Conservation (phyloP, 2,888 invertebrate species). For the Apodemia duryi region DNA sequence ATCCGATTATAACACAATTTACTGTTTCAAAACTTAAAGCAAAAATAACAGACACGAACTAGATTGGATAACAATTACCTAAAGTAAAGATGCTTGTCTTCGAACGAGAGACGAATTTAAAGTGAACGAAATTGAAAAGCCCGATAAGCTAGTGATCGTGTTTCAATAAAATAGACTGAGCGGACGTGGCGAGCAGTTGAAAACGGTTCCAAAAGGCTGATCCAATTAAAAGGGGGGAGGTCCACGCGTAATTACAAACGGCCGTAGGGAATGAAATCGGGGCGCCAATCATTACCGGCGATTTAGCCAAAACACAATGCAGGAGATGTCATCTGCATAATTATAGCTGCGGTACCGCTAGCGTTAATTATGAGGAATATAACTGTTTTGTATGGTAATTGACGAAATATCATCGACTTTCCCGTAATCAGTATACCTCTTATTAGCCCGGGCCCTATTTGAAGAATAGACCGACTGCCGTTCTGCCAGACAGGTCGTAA, state of each 20-base stretch:
- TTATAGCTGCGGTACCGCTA: conserved; percentile 12
- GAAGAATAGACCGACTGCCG: too few relatives aligned
- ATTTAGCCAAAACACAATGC: conserved; percentile 31
- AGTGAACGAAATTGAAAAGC: conserved; percentile 35
- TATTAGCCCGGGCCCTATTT: too few relatives aligned
- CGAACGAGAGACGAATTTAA: conserved; percentile 36
- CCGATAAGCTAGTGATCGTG: conserved; percentile 36
- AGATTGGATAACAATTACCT: conserved; percentile 8
- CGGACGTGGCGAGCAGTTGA: conserved; percentile 23
- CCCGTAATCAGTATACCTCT: too few relatives aligned
- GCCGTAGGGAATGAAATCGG: conserved; percentile 39
- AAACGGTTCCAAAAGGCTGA: conserved; percentile 41
- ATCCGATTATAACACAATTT: too few relatives aligned
- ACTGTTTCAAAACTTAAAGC: not conserved
- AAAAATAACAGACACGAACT: not conserved
- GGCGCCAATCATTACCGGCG: conserved; percentile 33
- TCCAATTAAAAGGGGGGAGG: conserved; percentile 56
- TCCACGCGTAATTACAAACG: conserved; percentile 47
- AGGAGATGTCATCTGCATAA: conserved; percentile 28
- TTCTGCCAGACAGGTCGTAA: too few relatives aligned
- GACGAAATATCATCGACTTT: too few relatives aligned
- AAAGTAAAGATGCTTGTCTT: conserved; percentile 31
- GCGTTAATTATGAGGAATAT: conserved; percentile 21
- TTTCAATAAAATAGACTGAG: conserved; percentile 36
- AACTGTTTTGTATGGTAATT: not conserved